phyloP scores from a whole-genome alignment of 1,140 invertebrate species.

The Lineus longissimus region DNA sequence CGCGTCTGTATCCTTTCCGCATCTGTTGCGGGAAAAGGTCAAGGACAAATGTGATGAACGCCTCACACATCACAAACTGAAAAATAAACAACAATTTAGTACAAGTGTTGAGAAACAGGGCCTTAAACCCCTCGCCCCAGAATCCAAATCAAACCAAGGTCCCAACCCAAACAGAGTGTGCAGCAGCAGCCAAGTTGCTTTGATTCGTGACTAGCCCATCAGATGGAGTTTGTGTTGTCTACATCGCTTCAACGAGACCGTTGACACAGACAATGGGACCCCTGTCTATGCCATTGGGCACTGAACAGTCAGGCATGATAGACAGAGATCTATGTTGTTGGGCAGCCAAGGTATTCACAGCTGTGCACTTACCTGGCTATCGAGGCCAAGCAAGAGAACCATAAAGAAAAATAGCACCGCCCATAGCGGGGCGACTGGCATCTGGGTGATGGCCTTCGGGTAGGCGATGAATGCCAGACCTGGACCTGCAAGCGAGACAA shows the following conservation, averaged over 20 bases:
- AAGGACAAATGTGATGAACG: constrained; percentile 67
- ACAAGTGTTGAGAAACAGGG: not conserved
- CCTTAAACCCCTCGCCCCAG: not conserved
- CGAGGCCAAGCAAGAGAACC: constrained; percentile 84
- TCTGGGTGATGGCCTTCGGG: constrained; percentile 87
- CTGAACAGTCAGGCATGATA: not conserved
- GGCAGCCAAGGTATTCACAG: not conserved
- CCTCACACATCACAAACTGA: constrained; percentile 73
- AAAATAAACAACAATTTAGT: constrained; percentile 1
- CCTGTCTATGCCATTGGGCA: no score
- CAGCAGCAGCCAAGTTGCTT: no score
- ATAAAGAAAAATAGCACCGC: constrained; percentile 96
- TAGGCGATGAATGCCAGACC: constrained; percentile 93
- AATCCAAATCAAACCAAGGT: not conserved
- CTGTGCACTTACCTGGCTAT: constrained; percentile 68
- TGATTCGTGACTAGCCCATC: no score
- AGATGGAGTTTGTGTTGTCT: no score
- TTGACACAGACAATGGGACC: no score
- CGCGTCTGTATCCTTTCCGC: constrained; percentile 48
- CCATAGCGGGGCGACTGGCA: constrained; percentile 90
- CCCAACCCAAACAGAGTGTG: no score
- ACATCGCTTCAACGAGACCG: no score
- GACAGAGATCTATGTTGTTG: not conserved
- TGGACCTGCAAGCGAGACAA: constrained; percentile 62
- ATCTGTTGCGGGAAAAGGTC: constrained; percentile 62